Base-by-base conservation (phyloP, 1,140 invertebrate species). In the Agraylea sexmaculata region DNA sequence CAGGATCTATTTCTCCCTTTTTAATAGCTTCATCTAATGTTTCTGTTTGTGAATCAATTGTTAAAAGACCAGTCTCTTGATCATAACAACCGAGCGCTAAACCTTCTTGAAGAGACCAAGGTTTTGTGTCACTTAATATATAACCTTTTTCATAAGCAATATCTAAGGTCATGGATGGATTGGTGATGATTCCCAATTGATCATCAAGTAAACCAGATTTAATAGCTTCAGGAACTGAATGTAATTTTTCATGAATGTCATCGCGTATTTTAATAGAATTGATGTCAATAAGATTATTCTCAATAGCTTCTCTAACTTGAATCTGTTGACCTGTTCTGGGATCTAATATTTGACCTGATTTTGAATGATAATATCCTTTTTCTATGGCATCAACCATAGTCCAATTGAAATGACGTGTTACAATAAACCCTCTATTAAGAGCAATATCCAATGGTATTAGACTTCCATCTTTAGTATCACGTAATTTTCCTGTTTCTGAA, bases 81-180 rank as follows among this genome's bases (percentile, higher is more conserved):
- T 92, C 77, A 57, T 90, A 89, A 38, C 85, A 69, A 40, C 84
- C 79, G 61, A 83, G 78, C 25, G 84, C 77, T 31, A 94, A 63
- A 32, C 85, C 83, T 71, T 94, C 86, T 59, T 88, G 80, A 22
- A 95, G 59, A 2, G 82, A 82, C 71, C 77, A 78, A 5, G 82
- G 85, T 56, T 81, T 83, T 44, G 74, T 71, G 20, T 78, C 78
- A 46, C 75, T 81, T 10, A 87, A 59, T 5, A 88, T 66, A 50
- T 80, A 83, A 6, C 83, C 83, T 58, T 80, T 86, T 44, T 81
- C 75, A 49, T 76, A 74, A 5, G 83, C 85, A 47, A 78, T 70
- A 58, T 85, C 80, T 37, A 87, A 69, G 38, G 75, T 75, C 57
- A 82, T 71, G 37, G 73, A 64, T 28, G 86, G 85, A 50, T 74